A percentile compares a stretch with the other conserved stretches of the same genome.
Evolutionary conservation across 2,113 vertebrate genomes (phyloP).

Genomic region (Eulemur rufifrons): DNA sequence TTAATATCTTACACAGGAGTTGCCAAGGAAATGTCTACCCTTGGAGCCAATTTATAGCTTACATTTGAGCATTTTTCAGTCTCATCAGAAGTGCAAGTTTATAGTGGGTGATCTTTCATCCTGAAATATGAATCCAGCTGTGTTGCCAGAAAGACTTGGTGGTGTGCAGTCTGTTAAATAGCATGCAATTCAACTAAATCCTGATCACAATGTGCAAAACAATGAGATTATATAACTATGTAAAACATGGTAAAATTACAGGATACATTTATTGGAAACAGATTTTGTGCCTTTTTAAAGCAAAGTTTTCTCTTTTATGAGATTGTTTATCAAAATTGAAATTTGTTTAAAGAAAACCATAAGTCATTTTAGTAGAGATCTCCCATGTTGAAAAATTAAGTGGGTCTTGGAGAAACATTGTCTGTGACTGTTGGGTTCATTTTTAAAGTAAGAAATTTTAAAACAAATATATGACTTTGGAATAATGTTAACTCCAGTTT

Average conservation of each 20-base stretch:
- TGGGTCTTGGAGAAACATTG: background rate
- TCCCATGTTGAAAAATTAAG: background rate
- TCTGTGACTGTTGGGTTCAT: background rate
- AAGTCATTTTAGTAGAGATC: background rate
- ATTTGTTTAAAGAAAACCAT: conserved; percentile 20
- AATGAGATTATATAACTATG: conserved; percentile 45
- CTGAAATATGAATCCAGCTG: conserved; percentile 68
- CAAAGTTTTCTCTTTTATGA: conserved; percentile 1
- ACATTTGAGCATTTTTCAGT: conserved; percentile 53
- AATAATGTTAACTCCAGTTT: background rate
- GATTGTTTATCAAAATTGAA: background rate
- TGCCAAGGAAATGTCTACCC: conserved; percentile 21
- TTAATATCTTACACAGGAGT: conserved; percentile 44
- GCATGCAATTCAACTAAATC: conserved; percentile 31
- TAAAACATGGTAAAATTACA: conserved; percentile 42
- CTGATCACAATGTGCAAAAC: conserved; percentile 51
- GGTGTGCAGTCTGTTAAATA: conserved; percentile 55
- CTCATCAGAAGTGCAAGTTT: conserved; percentile 24
- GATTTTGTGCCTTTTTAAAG: conserved; percentile 47
- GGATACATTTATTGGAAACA: conserved; percentile 43
- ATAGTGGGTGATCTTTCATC: conserved; percentile 53
- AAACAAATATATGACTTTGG: background rate
- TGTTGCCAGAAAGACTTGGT: conserved; percentile 22
- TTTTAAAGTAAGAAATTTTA: background rate
- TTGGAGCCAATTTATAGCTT: conserved; percentile 54